phyloP scores from a whole-genome alignment of 30 jellyfish, hydroid and myxozoan genomes.

The Catostylus mosaicus region DNA sequence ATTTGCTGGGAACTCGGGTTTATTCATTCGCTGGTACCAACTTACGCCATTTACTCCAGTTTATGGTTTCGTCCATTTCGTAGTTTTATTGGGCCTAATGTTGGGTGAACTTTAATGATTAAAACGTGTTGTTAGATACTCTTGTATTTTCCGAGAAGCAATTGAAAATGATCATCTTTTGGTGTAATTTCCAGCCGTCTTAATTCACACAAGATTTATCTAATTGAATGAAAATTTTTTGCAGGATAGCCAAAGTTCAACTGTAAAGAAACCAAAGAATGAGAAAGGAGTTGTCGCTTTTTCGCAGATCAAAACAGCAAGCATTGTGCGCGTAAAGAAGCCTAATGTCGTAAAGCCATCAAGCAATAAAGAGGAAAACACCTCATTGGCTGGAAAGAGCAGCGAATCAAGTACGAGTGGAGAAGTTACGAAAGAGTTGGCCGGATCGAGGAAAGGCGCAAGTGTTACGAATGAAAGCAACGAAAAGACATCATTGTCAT shows the following conservation, averaged over 20 bases:
- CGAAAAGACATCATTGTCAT: slow-evolving; percentile 8
- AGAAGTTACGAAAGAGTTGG: not conserved
- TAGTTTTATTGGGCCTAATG: not conserved
- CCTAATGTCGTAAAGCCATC: not conserved
- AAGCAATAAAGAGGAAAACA: not conserved
- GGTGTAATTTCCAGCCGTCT: not conserved
- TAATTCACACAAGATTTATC: not conserved
- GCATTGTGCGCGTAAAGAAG: slow-evolving; percentile 45
- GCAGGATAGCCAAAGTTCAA: not conserved
- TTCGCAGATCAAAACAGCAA: slow-evolving; percentile 39
- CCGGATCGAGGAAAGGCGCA: not conserved
- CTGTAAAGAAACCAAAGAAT: slow-evolving; percentile 13
- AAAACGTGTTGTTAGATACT: not conserved
- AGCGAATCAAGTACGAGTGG: not conserved
- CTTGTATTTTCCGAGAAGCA: not conserved
- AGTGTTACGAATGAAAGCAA: not conserved
- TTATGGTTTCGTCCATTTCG: no score
- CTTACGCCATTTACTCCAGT: no score
- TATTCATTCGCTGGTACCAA: no score
- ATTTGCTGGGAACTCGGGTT: not conserved
- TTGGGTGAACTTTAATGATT: not conserved
- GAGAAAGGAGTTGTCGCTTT: slow-evolving; percentile 50
- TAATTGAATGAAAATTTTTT: not conserved
- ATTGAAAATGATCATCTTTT: not conserved
- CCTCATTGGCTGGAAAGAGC: no score